Conservation (phyloP, 2,797 vertebrate species). For the Pipistrellus pipistrellus region DNA sequence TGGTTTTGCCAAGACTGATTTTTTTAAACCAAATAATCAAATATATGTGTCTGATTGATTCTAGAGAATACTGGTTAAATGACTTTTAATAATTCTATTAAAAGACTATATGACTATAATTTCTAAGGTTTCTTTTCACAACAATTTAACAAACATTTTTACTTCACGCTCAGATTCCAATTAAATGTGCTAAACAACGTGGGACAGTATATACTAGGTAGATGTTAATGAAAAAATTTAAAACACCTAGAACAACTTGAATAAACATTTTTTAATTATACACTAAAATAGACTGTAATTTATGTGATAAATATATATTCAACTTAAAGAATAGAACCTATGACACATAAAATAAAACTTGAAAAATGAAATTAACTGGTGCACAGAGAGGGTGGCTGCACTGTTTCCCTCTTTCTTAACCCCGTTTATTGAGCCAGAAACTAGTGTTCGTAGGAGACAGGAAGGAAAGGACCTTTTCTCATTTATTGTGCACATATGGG, state of each 20-base stretch:
- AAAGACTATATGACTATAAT: not conserved
- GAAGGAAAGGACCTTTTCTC: not conserved
- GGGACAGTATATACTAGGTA: not conserved
- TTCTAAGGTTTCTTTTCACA: not conserved
- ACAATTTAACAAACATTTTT: not conserved
- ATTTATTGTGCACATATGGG: not conserved
- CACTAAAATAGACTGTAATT: not conserved
- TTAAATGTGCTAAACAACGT: not conserved
- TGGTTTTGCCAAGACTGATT: not conserved
- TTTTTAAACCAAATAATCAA: not conserved
- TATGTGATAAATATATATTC: not conserved
- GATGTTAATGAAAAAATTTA: not conserved
- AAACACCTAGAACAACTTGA: not conserved
- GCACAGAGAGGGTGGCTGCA: not conserved
- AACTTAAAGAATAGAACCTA: constrained; percentile 1
- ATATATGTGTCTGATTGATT: not conserved
- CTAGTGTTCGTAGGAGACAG: not conserved
- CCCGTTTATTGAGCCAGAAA: not conserved
- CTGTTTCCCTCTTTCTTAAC: not conserved
- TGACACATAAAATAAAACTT: not conserved
- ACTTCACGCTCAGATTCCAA: not conserved
- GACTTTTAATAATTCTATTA: constrained; percentile 9
- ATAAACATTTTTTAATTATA: not conserved
- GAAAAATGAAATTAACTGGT: not conserved
- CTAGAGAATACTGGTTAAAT: not conserved